Conservation (phyloP, 2,797 vertebrate genomes). For the Parauchenoglanis ngamensis region DNA sequence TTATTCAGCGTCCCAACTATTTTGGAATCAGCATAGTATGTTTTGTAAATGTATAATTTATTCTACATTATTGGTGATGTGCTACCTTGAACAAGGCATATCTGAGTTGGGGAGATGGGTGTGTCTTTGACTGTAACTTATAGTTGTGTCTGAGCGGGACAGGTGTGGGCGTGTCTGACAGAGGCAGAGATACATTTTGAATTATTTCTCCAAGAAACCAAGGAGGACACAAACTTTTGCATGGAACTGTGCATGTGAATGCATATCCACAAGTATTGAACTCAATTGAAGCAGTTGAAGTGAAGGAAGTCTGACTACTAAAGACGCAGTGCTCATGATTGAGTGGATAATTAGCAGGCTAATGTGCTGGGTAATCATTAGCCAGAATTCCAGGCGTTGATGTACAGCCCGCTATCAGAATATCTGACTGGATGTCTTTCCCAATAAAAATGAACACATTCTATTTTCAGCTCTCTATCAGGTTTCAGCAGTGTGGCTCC, state of each 20-base stretch:
- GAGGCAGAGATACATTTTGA: neutral
- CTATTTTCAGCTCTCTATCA: constrained; percentile 5
- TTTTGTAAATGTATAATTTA: no score
- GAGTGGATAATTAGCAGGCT: constrained; percentile 27
- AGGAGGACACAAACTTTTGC: neutral
- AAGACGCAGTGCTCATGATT: constrained; percentile 4
- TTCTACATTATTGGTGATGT: no score
- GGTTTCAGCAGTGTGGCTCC: neutral
- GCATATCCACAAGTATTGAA: neutral
- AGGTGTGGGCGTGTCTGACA: neutral
- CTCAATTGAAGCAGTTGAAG: neutral
- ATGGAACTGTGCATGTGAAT: neutral
- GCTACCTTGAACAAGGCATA: no score
- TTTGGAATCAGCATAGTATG: no score
- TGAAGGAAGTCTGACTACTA: constrained; percentile 21
- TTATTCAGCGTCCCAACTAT: no score
- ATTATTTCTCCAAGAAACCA: neutral
- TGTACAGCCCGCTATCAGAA: neutral
- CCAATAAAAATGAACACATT: neutral
- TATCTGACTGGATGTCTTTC: constrained; percentile 10
- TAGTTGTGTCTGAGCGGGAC: neutral
- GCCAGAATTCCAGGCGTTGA: neutral
- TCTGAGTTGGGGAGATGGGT: neutral
- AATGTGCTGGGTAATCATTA: constrained; percentile 30
- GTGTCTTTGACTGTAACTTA: neutral